Evolutionary conservation across 37 sponge, comb jelly and placozoan species (phyloP).

Genomic region (Bolinopsis microptera): DNA sequence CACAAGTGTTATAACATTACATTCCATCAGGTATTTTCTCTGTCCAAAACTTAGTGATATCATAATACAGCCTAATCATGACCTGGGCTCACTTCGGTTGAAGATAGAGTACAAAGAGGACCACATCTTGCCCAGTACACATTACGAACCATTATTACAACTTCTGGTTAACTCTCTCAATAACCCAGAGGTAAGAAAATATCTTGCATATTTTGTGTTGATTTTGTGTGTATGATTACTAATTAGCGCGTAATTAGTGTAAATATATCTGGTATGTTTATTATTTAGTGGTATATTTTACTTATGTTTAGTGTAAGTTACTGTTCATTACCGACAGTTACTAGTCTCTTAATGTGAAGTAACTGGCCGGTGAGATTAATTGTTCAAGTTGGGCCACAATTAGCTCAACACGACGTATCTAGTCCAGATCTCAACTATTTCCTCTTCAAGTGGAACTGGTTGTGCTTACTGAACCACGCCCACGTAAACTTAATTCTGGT

Average conservation of each 20-base stretch:
- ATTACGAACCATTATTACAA: conserved; percentile 2
- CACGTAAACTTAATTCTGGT: too few relatives aligned
- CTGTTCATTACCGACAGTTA: not conserved
- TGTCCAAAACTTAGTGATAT: conserved; percentile 47
- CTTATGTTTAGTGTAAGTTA: not conserved
- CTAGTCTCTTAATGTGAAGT: too few relatives aligned
- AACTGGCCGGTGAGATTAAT: too few relatives aligned
- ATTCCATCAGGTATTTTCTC: conserved; percentile 45
- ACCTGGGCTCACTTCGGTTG: conserved; percentile 43
- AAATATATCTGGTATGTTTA: not conserved
- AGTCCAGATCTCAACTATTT: too few relatives aligned
- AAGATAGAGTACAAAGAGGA: conserved; percentile 51
- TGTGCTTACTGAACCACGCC: too few relatives aligned
- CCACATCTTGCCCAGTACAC: conserved; percentile 1
- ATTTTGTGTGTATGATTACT: not conserved
- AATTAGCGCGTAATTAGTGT: not conserved
- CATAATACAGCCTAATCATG: conserved; percentile 50
- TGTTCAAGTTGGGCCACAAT: too few relatives aligned
- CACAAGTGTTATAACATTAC: too few relatives aligned
- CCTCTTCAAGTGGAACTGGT: too few relatives aligned
- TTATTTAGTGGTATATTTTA: not conserved
- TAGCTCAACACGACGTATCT: too few relatives aligned
- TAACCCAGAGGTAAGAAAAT: not conserved
- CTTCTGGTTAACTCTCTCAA: not conserved
- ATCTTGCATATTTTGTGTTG: too few relatives aligned